Conservation (phyloP, 2,797 vertebrate species). For the Neosilurus hyrtlii region DNA sequence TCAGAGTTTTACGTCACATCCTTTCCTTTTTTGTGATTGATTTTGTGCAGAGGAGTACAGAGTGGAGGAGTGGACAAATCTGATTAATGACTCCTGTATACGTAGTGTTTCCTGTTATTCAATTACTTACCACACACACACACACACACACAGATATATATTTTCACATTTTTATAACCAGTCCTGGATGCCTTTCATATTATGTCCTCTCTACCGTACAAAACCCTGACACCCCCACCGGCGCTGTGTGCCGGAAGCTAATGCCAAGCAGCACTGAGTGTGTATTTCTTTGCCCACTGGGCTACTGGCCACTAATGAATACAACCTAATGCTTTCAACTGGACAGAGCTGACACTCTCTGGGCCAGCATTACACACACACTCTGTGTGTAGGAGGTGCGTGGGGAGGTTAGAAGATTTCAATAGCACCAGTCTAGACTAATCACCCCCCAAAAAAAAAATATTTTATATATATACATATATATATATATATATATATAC, state of each 20-base stretch:
- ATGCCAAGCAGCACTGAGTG: slow-evolving; percentile 50
- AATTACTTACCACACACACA: neutral
- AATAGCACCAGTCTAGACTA: slow-evolving; percentile 29
- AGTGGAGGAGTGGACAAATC: neutral
- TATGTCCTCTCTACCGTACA: neutral
- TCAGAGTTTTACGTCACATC: neutral
- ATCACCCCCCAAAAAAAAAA: slow-evolving; percentile 26
- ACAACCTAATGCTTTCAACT: slow-evolving; percentile 30
- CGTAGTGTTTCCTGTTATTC: neutral
- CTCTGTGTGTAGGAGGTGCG: neutral
- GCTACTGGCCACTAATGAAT: slow-evolving; percentile 25
- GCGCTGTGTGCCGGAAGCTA: slow-evolving; percentile 18
- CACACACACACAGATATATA: neutral
- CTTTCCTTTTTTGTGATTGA: neutral
- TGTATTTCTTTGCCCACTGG: slow-evolving; percentile 20
- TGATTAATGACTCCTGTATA: neutral
- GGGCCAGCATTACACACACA: neutral
- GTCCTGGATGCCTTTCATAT: neutral
- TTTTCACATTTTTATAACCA: neutral
- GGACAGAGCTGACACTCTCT: neutral
- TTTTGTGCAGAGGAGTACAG: neutral
- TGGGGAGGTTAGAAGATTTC: neutral
- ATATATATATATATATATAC: too few relatives aligned
- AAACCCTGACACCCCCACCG: neutral
- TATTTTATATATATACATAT: too few relatives aligned